Conservation (phyloP, 1,140 invertebrate genomes). For the Polyergus mexicanus region DNA sequence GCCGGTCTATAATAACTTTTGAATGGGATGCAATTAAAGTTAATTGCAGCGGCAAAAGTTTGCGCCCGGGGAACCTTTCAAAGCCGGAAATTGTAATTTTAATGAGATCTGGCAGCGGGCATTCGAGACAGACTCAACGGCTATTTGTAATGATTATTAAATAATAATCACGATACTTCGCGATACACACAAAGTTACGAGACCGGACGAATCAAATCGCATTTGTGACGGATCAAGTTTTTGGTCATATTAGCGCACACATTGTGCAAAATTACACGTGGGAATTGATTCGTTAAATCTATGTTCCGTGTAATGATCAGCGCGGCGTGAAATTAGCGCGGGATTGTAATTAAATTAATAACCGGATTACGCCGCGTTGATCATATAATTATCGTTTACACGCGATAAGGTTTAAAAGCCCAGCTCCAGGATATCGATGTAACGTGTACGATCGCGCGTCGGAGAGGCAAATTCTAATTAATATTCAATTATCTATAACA, state of each 20-base stretch:
- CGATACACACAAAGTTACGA: conserved; percentile 13
- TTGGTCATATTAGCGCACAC: conserved; percentile 4
- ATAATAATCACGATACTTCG: conserved; percentile 6
- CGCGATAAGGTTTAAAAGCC: conserved; percentile 63
- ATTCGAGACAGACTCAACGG: background rate
- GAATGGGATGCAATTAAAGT: conserved; percentile 54
- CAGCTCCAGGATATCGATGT: conserved; percentile 56
- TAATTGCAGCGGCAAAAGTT: conserved; percentile 55
- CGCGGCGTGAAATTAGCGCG: conserved; percentile 58
- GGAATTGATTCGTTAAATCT: conserved; percentile 64
- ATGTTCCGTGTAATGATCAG: conserved; percentile 59
- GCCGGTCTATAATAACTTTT: conserved; percentile 44
- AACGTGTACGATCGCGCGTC: conserved; percentile 38
- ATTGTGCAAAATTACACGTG: conserved; percentile 47
- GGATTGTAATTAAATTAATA: conserved; percentile 64
- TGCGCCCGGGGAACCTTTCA: conserved; percentile 30
- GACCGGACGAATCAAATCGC: conserved; percentile 9
- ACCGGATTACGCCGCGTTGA: conserved; percentile 54
- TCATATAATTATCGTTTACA: conserved; percentile 62
- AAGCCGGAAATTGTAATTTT: conserved; percentile 55
- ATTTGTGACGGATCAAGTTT: conserved; percentile 52
- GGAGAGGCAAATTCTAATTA: conserved; percentile 44
- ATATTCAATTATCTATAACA: conserved; percentile 57
- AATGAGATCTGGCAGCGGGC: background rate
- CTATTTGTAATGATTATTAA: conserved; percentile 42